Evolutionary conservation across 2,797 vertebrate genomes (phyloP).

Genomic region (Cossypha heuglini): DNA sequence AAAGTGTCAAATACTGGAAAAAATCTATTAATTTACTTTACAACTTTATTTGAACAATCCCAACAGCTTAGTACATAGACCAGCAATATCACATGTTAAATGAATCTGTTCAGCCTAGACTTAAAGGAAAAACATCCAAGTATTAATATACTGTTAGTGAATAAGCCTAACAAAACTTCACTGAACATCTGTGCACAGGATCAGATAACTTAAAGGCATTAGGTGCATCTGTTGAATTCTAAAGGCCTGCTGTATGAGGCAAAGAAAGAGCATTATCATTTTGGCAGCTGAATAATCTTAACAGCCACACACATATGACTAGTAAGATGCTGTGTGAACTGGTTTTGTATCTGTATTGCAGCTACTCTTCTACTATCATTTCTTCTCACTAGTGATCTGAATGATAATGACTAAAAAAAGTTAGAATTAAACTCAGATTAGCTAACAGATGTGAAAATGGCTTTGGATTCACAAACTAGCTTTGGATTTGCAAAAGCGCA

Average conservation of each 20-base stretch:
- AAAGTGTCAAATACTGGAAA: not conserved
- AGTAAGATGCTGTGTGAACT: not conserved
- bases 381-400: not conserved
- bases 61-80: not conserved
- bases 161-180: not conserved
- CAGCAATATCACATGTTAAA: not conserved
- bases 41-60: not conserved
- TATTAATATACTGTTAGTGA: not conserved
- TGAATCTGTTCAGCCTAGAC: not conserved
- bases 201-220: not conserved
- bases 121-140: not conserved
- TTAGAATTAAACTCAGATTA: not conserved
- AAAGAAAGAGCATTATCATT: not conserved
- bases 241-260: not conserved
- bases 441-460: not conserved
- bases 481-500: not conserved
- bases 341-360: not conserved
- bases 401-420: not conserved
- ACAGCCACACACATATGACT: not conserved
- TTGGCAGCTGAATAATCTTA: not conserved
- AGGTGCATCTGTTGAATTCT: not conserved
- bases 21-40: not conserved
- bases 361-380: not conserved
- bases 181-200: not conserved
- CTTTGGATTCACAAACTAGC: not conserved